A percentile compares a stretch with the other conserved stretches of the same genome.
Evolutionary conservation across 2,888 invertebrate genomes (phyloP).

Genomic region (Sminthurinus aureus): DNA sequence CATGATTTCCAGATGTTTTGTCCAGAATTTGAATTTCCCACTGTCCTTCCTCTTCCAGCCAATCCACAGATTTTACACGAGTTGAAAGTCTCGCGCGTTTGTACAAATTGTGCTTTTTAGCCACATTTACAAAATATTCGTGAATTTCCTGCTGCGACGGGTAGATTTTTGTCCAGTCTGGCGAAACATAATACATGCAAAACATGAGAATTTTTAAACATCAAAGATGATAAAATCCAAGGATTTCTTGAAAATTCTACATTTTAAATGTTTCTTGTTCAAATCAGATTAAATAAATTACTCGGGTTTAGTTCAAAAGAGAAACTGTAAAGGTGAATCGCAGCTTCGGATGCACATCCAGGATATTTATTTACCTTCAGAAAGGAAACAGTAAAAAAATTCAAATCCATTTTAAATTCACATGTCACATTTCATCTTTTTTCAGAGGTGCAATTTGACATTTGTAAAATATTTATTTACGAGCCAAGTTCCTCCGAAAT

Average conservation of each 20-base stretch:
- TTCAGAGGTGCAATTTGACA: background rate
- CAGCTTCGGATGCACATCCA: background rate
- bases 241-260: background rate
- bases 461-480: background rate
- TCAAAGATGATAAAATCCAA: background rate
- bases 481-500: conserved; percentile 3
- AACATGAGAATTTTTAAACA: background rate
- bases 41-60: background rate
- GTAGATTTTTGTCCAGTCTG: background rate
- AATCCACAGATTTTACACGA: background rate
- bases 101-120: background rate
- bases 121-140: background rate
- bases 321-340: background rate
- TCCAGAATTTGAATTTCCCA: background rate
- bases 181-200: background rate
- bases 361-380: background rate
- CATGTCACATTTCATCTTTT: too few relatives aligned
- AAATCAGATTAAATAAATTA: background rate
- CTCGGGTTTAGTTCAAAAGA: background rate
- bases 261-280: background rate
- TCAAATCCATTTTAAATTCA: background rate
- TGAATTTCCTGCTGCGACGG: background rate
- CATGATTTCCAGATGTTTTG: background rate
- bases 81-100: background rate
- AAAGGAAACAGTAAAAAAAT: background rate